Base-by-base conservation (phyloP, 2,888 invertebrate species). In the Volucella bombylans region DNA sequence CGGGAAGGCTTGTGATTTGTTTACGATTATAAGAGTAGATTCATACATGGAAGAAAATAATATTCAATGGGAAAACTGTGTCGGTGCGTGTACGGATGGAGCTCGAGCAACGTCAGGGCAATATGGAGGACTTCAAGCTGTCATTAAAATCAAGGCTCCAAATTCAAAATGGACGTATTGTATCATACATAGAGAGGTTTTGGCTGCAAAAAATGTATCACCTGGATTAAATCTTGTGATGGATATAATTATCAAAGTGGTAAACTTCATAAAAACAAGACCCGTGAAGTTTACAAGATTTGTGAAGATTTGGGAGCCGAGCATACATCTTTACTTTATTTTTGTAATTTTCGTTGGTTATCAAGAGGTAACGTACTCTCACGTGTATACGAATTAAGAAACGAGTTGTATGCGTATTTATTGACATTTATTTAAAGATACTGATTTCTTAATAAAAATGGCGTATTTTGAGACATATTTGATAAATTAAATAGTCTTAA, bases 241-340 rank as follows among this genome's bases (percentile, higher is more conserved):
- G 47, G 47, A 47, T 18, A 47, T 47, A 47, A 47, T 47, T 11
- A 47, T 47, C n/a, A 47, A n/a, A 47, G n/a, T 47, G 47, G 47
- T 47, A 47, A 11, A 47, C 41, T 41, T 41, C 41, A 41, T 47
- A n/a, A 47, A 47, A 47, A 47, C 47, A 47, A 11, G n/a, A 23
- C 18, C 18, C 18, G 18, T 18, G 18, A 18, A 1, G 18, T 23
- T 23, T 23, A 1, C 2, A 23, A 23, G 2, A 2, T 23, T 23
- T 23, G 18, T 23, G 18, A 23, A 23, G 18, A 23, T 23, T 2
- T 23, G 2, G 18, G 3, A 3, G 18, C 2, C 18, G 2, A 3
- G 18, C 18, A 23, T 23, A 3, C 3, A 23, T 23, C 18, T 23
- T 23, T 23, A 23, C 3, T 23, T 23, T 23, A 23, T 23, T 23